Conservation (phyloP, 2,113 vertebrate species). For the Peucedramus taeniatus region DNA sequence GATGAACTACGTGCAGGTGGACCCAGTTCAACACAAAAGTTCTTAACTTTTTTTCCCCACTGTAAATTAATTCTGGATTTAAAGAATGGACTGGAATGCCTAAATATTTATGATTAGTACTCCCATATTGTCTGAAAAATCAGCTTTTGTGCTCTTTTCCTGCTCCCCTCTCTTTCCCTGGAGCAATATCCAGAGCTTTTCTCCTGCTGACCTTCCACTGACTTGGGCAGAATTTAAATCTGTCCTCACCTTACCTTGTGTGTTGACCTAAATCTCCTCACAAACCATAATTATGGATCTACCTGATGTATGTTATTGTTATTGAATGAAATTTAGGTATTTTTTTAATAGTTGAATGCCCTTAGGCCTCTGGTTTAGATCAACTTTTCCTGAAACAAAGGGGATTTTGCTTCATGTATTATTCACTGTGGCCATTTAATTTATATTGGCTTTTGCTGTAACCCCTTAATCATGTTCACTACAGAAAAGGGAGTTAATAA, state of each 20-base stretch:
- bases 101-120: neutral
- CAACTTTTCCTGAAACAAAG: slow-evolving; percentile 13
- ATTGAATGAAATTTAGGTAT: neutral
- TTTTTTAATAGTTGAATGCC: neutral
- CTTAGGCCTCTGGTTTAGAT: neutral
- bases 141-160: neutral
- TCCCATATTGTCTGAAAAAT: neutral
- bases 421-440: slow-evolving; percentile 23
- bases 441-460: slow-evolving; percentile 19
- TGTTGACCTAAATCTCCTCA: neutral
- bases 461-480: neutral
- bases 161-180: neutral
- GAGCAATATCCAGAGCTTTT: neutral
- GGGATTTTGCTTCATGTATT: slow-evolving; percentile 30
- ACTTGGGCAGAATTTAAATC: neutral
- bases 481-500: neutral
- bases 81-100: neutral
- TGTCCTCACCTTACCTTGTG: neutral
- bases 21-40: neutral
- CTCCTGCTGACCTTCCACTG: neutral
- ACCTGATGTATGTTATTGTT: neutral
- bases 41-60: neutral
- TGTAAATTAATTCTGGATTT: neutral
- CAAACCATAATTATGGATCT: neutral
- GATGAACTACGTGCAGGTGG: neutral